phyloP scores from a whole-genome alignment of 1,140 invertebrate species.

The Diploscapter pachys region DNA sequence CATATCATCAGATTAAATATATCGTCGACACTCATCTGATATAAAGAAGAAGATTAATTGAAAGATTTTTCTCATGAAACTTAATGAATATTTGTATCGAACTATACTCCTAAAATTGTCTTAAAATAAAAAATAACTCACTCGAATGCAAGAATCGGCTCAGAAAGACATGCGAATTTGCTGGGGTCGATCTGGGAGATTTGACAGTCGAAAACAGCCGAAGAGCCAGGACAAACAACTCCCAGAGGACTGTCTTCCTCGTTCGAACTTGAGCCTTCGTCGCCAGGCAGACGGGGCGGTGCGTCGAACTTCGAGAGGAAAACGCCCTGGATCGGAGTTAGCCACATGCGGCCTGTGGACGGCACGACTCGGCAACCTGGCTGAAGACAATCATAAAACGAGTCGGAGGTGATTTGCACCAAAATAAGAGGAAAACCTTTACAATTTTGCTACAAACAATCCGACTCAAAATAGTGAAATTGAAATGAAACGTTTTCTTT shows the following conservation, averaged over 20 bases:
- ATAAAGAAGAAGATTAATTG: no score
- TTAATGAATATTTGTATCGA: no score
- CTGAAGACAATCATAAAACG: slow-evolving; percentile 18
- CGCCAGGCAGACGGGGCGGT: slow-evolving; percentile 66
- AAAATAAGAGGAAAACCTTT: slow-evolving; percentile 31
- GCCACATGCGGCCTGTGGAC: slow-evolving; percentile 76
- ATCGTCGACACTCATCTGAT: no score
- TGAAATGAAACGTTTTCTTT: not conserved
- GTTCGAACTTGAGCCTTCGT: not conserved
- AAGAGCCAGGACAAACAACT: slow-evolving; percentile 68
- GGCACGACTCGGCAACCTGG: slow-evolving; percentile 71
- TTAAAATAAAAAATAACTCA: slow-evolving; percentile 61
- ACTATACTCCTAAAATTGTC: not conserved
- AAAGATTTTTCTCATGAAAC: no score
- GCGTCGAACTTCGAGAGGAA: slow-evolving; percentile 76
- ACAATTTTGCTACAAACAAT: slow-evolving; percentile 10
- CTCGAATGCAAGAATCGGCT: slow-evolving; percentile 66
- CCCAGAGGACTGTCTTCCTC: slow-evolving; percentile 51
- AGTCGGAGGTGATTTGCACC: not conserved
- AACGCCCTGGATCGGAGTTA: slow-evolving; percentile 78
- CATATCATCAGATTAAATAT: no score
- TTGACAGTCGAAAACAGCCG: slow-evolving; percentile 86
- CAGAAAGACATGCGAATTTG: slow-evolving; percentile 63
- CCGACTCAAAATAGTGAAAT: not conserved
- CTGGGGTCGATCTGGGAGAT: slow-evolving; percentile 71